Evolutionary conservation across 2,797 vertebrate species (phyloP).

Genomic region (Sebastes vulpes): DNA sequence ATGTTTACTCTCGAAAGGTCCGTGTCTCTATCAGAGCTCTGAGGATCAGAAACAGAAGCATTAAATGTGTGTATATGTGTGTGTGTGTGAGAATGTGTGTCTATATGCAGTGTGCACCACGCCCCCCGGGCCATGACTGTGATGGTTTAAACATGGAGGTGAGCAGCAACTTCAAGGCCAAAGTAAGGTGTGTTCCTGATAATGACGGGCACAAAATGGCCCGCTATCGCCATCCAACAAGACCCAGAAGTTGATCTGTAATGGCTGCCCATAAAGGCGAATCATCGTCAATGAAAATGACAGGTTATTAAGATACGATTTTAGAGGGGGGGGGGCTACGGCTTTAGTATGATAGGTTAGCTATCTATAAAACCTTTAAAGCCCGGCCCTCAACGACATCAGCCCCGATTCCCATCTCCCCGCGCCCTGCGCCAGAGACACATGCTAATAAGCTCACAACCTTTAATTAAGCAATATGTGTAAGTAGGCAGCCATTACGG

Average conservation of each 20-base stretch:
- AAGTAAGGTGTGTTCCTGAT: constrained; percentile 64
- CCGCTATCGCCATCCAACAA: constrained; percentile 55
- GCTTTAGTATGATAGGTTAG: constrained; percentile 94
- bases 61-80: not conserved
- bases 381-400: constrained; percentile 90
- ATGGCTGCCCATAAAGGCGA: constrained; percentile 85
- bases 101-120: not conserved
- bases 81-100: constrained; percentile 19
- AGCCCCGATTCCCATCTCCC: constrained; percentile 88
- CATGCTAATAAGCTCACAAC: constrained; percentile 99
- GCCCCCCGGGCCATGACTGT: constrained; percentile 22
- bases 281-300: constrained; percentile 91
- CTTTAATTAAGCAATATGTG: constrained; percentile 99
- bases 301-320: constrained; percentile 93
- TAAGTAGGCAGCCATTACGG: constrained; percentile 99
- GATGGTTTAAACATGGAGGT: constrained; percentile 69
- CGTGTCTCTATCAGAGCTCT: not conserved
- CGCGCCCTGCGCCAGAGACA: constrained; percentile 92
- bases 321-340: constrained; percentile 71
- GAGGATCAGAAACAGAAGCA: constrained; percentile 12
- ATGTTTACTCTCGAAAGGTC: not conserved
- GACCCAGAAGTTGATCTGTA: constrained; percentile 78
- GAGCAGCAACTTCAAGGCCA: constrained; percentile 77
- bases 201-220: constrained; percentile 68
- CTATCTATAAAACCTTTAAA: constrained; percentile 98